These are phyloP conservation scores for Sceloporus tristichus DNA, from an alignment of 2,113 vertebrate species.

Conservation along the genomic window DNA sequence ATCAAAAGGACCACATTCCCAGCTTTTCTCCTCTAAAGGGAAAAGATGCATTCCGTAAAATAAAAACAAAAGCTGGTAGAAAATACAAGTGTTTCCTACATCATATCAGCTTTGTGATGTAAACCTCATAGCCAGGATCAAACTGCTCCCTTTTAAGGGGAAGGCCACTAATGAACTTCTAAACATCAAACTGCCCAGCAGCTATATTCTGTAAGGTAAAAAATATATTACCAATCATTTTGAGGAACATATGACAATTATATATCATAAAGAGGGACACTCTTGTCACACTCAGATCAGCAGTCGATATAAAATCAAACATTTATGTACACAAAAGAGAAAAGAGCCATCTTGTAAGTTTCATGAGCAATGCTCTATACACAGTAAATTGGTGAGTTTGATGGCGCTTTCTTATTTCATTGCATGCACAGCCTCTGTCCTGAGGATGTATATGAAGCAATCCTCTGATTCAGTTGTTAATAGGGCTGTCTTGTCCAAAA, in stretches of 20 bases:
- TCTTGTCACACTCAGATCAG: not conserved
- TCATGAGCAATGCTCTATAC: not conserved
- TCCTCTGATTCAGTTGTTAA: constrained; percentile 2
- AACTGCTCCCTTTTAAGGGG: not conserved
- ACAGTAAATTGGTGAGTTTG: not conserved
- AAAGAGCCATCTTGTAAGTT: not conserved
- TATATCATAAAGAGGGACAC: not conserved
- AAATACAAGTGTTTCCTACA: not conserved
- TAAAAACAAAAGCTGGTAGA: not conserved
- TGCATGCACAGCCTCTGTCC: not conserved
- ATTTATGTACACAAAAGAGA: not conserved
- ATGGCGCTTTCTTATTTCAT: not conserved
- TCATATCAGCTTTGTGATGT: too few relatives aligned
- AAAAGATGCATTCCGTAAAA: not conserved
- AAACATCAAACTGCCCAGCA: not conserved
- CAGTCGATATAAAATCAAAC: not conserved
- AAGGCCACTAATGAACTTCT: not conserved
- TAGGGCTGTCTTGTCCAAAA: not conserved
- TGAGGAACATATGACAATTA: not conserved
- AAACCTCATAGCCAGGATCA: not conserved
- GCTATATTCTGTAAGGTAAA: not conserved
- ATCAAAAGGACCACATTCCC: too few relatives aligned
- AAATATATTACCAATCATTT: not conserved
- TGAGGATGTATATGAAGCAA: not conserved
- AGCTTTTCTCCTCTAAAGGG: not conserved